Percentiles rank a stretch among this genome's conserved stretches.
These are phyloP conservation scores for Theristicus caerulescens DNA, from an alignment of 2,113 vertebrate species.

Conservation along the genomic window DNA sequence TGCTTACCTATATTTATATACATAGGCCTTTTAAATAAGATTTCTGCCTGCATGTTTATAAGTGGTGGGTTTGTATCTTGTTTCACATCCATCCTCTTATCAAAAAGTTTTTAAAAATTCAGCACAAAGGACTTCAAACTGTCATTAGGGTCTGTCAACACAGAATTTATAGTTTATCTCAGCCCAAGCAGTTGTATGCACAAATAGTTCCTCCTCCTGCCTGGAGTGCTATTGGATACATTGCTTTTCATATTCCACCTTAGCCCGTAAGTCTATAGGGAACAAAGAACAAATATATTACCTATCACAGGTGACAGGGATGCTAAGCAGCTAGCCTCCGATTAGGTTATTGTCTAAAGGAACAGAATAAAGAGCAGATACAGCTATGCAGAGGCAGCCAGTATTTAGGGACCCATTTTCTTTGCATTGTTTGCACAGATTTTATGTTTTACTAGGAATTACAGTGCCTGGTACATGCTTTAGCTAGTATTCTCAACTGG, in stretches of 20 bases:
- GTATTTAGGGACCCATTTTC: neutral
- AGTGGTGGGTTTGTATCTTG: neutral
- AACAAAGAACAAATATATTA: constrained; percentile 52
- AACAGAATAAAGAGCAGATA: neutral
- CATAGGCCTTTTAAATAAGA: neutral
- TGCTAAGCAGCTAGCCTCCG: constrained; percentile 2
- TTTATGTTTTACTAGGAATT: constrained; percentile 30
- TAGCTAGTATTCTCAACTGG: neutral
- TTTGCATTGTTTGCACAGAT: constrained; percentile 16
- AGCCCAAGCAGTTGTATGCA: neutral
- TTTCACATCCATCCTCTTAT: neutral
- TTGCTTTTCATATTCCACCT: constrained; percentile 19
- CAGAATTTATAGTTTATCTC: constrained; percentile 10
- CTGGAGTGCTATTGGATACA: constrained; percentile 39
- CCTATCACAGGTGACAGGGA: constrained; percentile 58
- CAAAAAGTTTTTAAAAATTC: neutral
- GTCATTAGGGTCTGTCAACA: neutral
- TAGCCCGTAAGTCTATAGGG: constrained; percentile 8
- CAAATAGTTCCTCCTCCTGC: constrained; percentile 41
- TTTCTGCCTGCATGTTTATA: neutral
- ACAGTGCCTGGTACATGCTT: neutral
- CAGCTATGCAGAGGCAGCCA: neutral
- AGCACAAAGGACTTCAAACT: neutral
- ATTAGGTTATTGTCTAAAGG: constrained; percentile 9
- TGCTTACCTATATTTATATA: neutral